Evolutionary conservation across 2,113 vertebrate species (phyloP).

Genomic region (Dipodomys spectabilis): DNA sequence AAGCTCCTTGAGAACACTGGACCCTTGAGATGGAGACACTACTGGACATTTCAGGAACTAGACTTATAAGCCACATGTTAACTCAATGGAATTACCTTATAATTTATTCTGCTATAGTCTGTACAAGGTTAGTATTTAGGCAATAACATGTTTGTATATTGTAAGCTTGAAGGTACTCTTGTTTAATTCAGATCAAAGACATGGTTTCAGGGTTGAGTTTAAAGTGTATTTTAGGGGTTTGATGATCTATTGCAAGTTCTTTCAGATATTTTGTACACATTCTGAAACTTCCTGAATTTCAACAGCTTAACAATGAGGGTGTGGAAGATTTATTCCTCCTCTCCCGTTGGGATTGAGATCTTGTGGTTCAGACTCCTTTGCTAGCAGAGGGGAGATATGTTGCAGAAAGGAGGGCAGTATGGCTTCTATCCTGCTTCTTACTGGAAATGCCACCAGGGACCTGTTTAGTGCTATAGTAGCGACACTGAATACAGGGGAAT

Average conservation of each 20-base stretch:
- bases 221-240: slow-evolving; percentile 45
- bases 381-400: not conserved
- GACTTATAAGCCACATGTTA: slow-evolving; percentile 48
- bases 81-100: slow-evolving; percentile 68
- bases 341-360: not conserved
- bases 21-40: slow-evolving; percentile 15
- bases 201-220: slow-evolving; percentile 66
- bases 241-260: slow-evolving; percentile 60
- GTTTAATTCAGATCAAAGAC: slow-evolving; percentile 26
- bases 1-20: slow-evolving; percentile 11
- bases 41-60: slow-evolving; percentile 47
- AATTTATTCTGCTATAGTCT: slow-evolving; percentile 38
- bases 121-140: slow-evolving; percentile 65
- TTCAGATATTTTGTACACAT: slow-evolving; percentile 32
- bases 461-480: not conserved
- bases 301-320: slow-evolving; percentile 55
- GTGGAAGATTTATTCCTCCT: slow-evolving; percentile 42
- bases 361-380: slow-evolving; percentile 12
- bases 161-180: slow-evolving; percentile 42
- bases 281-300: slow-evolving; percentile 56
- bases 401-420: not conserved
- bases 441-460: not conserved
- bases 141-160: slow-evolving; percentile 42
- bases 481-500: not conserved
- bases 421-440: not conserved